phyloP scores from a whole-genome alignment of 2,888 invertebrate genomes.

The Dryocosmus kuriphilus region DNA sequence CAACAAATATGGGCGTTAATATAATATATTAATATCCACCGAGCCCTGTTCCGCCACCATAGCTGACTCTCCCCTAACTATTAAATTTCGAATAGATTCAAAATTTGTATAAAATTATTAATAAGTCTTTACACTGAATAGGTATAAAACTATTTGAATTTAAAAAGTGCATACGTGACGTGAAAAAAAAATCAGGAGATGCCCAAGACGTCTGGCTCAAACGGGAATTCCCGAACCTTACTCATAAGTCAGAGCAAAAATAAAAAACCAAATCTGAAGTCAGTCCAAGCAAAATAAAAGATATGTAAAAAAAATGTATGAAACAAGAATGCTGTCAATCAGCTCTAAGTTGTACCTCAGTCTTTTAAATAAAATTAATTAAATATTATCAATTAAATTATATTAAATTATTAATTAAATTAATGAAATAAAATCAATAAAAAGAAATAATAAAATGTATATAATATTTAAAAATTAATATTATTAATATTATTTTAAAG shows the following conservation, averaged over 20 bases:
- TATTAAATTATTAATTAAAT: too few species aligned
- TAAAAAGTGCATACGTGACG: neutral
- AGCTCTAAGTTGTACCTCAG: neutral
- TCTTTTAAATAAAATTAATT: too few species aligned
- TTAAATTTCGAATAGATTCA: neutral
- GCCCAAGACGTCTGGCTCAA: constrained; percentile 1
- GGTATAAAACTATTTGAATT: neutral
- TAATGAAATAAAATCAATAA: too few species aligned
- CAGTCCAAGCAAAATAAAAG: neutral
- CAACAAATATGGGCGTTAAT: too few species aligned
- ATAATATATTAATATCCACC: too few species aligned
- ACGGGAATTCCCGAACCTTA: constrained; percentile 2
- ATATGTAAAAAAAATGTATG: neutral
- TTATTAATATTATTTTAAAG: too few species aligned
- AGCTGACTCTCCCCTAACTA: too few species aligned
- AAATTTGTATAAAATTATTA: neutral
- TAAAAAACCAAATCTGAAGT: neutral
- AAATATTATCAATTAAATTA: too few species aligned
- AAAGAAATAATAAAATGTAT: too few species aligned
- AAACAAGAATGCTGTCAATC: neutral
- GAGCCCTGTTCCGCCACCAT: too few species aligned
- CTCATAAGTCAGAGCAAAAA: neutral
- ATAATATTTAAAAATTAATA: too few species aligned
- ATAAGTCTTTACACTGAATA: neutral
- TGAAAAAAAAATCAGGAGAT: neutral